Conservation (phyloP, 2,888 invertebrate species). For the Heliconius ismenius region DNA sequence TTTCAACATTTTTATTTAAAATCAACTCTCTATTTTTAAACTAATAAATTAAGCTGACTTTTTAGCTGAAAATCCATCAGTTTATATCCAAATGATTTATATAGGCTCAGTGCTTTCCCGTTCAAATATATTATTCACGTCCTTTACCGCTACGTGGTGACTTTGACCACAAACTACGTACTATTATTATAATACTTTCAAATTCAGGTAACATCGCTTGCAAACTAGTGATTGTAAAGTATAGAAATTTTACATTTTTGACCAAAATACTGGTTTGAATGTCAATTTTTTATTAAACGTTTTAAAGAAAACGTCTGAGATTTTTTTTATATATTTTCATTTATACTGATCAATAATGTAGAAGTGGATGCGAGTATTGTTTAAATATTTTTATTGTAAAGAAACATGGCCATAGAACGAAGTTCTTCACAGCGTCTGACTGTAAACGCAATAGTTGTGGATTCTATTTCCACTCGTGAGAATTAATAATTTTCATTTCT, state of each 20-base stretch:
- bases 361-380: too few relatives aligned
- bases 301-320: background rate
- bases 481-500: too few relatives aligned
- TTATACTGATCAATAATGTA: background rate
- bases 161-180: constrained; percentile 35
- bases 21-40: background rate
- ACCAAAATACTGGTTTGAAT: constrained; percentile 31
- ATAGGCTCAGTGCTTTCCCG: constrained; percentile 52
- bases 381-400: too few relatives aligned
- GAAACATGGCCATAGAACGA: too few relatives aligned
- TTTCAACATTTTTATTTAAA: background rate
- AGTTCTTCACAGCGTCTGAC: too few relatives aligned
- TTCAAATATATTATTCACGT: constrained; percentile 43
- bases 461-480: too few relatives aligned
- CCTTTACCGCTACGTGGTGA: constrained; percentile 42
- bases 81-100: constrained; percentile 28
- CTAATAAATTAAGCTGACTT: background rate
- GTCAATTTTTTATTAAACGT: background rate
- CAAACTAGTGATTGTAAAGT: constrained; percentile 12
- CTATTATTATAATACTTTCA: constrained; percentile 37
- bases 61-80: constrained; percentile 11
- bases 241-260: constrained; percentile 1
- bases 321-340: background rate
- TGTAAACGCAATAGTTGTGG: too few relatives aligned
- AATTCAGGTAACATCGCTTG: constrained; percentile 32